Base-by-base conservation (phyloP, 2,888 invertebrate species). In the Apamea epomidion region DNA sequence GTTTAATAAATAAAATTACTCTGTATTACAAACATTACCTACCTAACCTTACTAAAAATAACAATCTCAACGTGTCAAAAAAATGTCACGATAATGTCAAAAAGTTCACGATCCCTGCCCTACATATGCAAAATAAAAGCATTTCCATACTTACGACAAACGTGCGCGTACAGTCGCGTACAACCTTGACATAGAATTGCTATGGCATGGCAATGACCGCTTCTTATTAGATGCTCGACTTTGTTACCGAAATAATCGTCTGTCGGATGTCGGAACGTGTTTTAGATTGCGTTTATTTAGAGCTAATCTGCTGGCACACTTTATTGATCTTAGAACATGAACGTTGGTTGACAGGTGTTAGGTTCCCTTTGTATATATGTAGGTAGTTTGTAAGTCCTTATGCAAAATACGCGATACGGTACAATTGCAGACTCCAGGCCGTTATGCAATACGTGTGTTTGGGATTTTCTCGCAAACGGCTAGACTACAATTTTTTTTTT, bases 161-260 rank as follows among this genome's bases (percentile, higher is more conserved):
- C 74, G 72, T 67, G 48, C 70, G 64, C 64, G 18, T 54, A 51
- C 21, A 72, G 25, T 45, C 77, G 81, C 58, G 81, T 32, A 18
- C 25, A 72, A 58, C 88, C 88, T 89, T 88, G 88, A 87, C 88
- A 89, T 78, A 89, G 87, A 81, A 87, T 75, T 62, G 48, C 45
- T 73, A 71, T 80, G 73, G 68, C 83, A 73, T 72, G 89, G 85
- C 88, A 87, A 88, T 89, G 88, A 88, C 88, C 89, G 85, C 74
- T 73, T 69, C 62, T 58, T 54, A 69, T 51, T 71, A 73, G 72
- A 84, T 75, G 69, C 45, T 83, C 83, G 71, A 84, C 72, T 87
- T 80, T 77, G 73, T 87, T 81, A 76, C 79, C 83, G 45, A 87
- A 74, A 79, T 71, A 83, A 88, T 88, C 62, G 7, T 81, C 32